Percentiles rank a stretch among this genome's conserved stretches.
These are phyloP conservation scores for Dasypus novemcinctus DNA, from an alignment of 2,113 vertebrate species.

Conservation along the genomic window DNA sequence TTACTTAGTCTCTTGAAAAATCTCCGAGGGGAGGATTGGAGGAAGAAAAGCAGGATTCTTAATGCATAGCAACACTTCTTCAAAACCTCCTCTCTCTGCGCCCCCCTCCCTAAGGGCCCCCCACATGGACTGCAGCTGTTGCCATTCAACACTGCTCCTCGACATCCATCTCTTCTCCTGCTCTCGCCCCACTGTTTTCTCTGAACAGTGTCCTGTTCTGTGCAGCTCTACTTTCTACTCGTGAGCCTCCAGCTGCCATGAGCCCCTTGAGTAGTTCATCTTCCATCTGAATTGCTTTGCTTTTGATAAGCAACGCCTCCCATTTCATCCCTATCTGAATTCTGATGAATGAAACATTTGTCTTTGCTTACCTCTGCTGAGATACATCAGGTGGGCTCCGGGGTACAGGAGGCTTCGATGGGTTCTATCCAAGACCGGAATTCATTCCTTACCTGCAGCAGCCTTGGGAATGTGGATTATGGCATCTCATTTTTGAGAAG, in stretches of 20 bases:
- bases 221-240: neutral
- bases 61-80: neutral
- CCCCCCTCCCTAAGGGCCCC: neutral
- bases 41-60: neutral
- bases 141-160: neutral
- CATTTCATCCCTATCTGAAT: neutral
- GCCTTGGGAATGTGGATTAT: no score
- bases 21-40: neutral
- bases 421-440: neutral
- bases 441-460: neutral
- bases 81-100: neutral
- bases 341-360: neutral
- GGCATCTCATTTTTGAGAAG: neutral
- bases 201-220: no score
- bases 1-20: constrained; percentile 9
- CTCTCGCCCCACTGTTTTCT: no score
- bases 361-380: neutral
- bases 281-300: neutral
- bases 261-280: no score
- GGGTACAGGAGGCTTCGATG: neutral
- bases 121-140: neutral
- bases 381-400: neutral
- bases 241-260: neutral
- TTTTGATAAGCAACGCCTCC: neutral
- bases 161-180: neutral